Percentiles rank a stretch among this genome's conserved stretches.
phyloP scores from a whole-genome alignment of 1,140 invertebrate genomes.

The Caligus rogercresseyi region DNA sequence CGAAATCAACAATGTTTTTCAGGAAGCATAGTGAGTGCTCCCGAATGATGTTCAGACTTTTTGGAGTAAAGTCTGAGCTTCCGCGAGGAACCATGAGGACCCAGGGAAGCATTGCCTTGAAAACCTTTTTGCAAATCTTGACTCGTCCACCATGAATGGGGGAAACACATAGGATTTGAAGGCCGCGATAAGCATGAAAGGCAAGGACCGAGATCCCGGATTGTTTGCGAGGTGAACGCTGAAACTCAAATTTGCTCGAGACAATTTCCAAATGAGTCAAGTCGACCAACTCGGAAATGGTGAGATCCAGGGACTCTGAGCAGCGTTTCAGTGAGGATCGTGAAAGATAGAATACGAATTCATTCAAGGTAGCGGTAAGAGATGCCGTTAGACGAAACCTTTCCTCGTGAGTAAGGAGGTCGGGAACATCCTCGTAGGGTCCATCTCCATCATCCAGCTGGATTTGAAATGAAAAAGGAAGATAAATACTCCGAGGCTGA shows the following conservation, averaged over 20 bases:
- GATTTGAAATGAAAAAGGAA: background rate
- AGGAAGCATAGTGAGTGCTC: constrained; percentile 37
- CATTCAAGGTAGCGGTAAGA: constrained; percentile 31
- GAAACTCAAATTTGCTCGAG: constrained; percentile 24
- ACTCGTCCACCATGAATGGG: constrained; percentile 33
- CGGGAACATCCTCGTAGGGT: constrained; percentile 25
- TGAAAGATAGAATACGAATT: constrained; percentile 32
- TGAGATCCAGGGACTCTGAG: constrained; percentile 32
- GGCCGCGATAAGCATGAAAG: constrained; percentile 32
- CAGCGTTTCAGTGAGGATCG: constrained; percentile 34
- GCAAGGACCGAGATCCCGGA: constrained; percentile 28
- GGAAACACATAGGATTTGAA: constrained; percentile 33
- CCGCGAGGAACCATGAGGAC: constrained; percentile 30
- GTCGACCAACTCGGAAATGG: constrained; percentile 33
- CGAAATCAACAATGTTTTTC: constrained; percentile 27
- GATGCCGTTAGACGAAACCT: constrained; percentile 22
- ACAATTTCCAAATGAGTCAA: constrained; percentile 34
- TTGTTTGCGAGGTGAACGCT: constrained; percentile 21
- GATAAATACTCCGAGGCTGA: constrained; percentile 23
- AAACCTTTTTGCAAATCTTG: constrained; percentile 32
- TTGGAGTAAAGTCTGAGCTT: constrained; percentile 29
- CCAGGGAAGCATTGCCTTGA: constrained; percentile 33
- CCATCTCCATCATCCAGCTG: constrained; percentile 25
- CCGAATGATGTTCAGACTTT: constrained; percentile 29
- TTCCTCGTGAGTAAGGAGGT: constrained; percentile 21